Conservation (phyloP, 2,113 vertebrate genomes). For the Antechinus stuartii region DNA sequence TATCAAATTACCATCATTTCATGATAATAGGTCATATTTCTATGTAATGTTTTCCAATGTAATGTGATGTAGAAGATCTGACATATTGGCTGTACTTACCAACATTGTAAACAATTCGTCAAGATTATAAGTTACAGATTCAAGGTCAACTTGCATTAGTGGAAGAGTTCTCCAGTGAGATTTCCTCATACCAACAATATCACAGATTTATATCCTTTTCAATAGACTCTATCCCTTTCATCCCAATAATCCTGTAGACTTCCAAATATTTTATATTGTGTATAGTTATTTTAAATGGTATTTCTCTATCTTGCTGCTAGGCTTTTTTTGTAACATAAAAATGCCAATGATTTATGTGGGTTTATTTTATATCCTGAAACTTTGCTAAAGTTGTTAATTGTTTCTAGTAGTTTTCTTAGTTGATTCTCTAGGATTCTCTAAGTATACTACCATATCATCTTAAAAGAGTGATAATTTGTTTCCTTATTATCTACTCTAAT, state of each 20-base stretch:
- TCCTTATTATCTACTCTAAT: no score
- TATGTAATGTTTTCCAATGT: background rate
- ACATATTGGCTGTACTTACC: background rate
- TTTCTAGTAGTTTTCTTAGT: no score
- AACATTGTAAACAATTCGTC: background rate
- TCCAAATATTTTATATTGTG: no score
- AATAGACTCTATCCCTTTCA: background rate
- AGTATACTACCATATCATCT: no score
- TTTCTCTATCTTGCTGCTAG: no score
- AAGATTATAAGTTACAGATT: background rate
- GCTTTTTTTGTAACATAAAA: no score
- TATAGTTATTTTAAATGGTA: no score
- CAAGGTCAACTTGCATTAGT: background rate
- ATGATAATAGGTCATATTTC: background rate
- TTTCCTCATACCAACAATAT: background rate
- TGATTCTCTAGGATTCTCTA: no score
- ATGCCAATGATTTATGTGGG: no score
- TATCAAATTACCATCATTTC: background rate
- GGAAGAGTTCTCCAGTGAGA: background rate
- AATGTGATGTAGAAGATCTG: background rate
- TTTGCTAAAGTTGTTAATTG: no score
- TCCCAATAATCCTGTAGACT: background rate
- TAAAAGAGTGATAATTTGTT: no score
- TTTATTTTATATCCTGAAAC: no score
- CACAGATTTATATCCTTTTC: background rate